Percentiles rank a stretch among this genome's conserved stretches.
Conservation (phyloP, 2,888 invertebrate genomes). For the Phyllotreta striolata region DNA sequence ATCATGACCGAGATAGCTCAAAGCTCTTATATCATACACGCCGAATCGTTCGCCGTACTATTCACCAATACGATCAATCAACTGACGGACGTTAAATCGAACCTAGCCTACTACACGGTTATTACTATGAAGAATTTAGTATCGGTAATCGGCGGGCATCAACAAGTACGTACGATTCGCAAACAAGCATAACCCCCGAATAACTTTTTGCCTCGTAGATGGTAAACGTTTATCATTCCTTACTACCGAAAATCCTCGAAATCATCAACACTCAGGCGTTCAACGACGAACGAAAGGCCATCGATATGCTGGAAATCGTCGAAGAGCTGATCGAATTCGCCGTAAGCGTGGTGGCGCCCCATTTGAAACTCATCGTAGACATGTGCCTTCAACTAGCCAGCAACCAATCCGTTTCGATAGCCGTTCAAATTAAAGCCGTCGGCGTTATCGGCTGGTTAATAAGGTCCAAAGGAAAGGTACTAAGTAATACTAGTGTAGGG, state of each 20-base stretch:
- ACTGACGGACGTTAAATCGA: slow-evolving; percentile 60
- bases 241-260: slow-evolving; percentile 71
- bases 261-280: slow-evolving; percentile 68
- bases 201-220: slow-evolving; percentile 56
- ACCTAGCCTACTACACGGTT: slow-evolving; percentile 68
- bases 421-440: slow-evolving; percentile 73
- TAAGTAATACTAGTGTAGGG: slow-evolving; percentile 8
- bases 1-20: slow-evolving; percentile 75
- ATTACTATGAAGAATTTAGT: slow-evolving; percentile 72
- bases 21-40: slow-evolving; percentile 73
- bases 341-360: slow-evolving; percentile 68
- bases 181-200: not conserved
- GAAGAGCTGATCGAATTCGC: slow-evolving; percentile 73
- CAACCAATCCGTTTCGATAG: slow-evolving; percentile 66
- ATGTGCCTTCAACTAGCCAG: slow-evolving; percentile 72
- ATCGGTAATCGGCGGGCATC: slow-evolving; percentile 70
- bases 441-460: slow-evolving; percentile 71
- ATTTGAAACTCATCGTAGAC: slow-evolving; percentile 70
- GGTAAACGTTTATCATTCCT: slow-evolving; percentile 66
- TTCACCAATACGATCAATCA: slow-evolving; percentile 64
- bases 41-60: slow-evolving; percentile 66
- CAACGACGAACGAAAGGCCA: slow-evolving; percentile 68
- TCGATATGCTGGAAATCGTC: slow-evolving; percentile 70
- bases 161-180: slow-evolving; percentile 60
- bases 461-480: slow-evolving; percentile 74